These are phyloP conservation scores for Coptodon bakossiorum DNA, from an alignment of 2,113 vertebrate genomes.

Conservation along the genomic window DNA sequence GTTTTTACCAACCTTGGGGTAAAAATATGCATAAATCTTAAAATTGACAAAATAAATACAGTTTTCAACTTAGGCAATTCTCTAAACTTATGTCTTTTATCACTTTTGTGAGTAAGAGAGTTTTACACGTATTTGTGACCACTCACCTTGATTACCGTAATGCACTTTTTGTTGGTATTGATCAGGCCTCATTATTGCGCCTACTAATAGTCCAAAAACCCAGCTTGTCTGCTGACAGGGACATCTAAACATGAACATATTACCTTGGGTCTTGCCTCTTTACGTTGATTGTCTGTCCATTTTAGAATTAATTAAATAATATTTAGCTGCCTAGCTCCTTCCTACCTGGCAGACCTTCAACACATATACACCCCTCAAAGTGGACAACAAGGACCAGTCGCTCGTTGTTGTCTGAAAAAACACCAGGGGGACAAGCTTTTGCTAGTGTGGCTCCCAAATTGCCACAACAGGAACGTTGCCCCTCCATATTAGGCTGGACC, in stretches of 20 bases:
- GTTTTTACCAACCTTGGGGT: background rate
- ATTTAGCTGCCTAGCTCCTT: background rate
- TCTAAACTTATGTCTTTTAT: background rate
- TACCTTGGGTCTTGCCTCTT: background rate
- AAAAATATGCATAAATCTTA: background rate
- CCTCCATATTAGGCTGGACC: background rate
- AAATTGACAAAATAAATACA: background rate
- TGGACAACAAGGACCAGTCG: background rate
- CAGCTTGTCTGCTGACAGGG: background rate
- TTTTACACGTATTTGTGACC: background rate
- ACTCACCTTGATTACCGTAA: background rate
- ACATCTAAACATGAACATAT: background rate
- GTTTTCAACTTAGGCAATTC: background rate
- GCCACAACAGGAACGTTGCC: background rate
- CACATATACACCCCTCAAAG: background rate
- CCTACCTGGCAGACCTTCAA: background rate
- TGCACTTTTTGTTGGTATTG: background rate
- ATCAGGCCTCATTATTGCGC: background rate
- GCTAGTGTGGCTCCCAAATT: background rate
- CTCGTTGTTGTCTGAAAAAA: background rate
- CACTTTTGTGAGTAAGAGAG: background rate
- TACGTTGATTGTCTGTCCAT: background rate
- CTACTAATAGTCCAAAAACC: accelerated
- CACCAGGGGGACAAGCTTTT: background rate
- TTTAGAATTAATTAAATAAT: background rate